phyloP scores from a whole-genome alignment of 2,113 vertebrate species.

The Cettia cetti region DNA sequence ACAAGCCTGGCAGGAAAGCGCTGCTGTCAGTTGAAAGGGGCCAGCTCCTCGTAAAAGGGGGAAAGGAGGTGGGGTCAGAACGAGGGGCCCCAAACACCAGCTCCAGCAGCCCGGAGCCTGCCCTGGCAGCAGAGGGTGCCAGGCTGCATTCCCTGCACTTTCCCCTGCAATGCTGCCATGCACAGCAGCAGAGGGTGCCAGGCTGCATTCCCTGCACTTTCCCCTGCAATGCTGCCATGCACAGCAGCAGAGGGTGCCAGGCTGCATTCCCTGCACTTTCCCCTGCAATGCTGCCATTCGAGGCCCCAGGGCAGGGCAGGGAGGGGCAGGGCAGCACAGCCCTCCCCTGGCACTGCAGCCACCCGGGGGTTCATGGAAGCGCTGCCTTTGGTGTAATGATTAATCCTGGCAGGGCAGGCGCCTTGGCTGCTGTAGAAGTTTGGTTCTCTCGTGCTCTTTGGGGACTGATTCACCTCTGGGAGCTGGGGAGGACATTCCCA shows the following conservation, averaged over 20 bases:
- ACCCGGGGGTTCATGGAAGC: neutral
- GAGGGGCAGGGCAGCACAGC: neutral
- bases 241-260: neutral
- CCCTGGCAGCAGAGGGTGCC: too few relatives aligned
- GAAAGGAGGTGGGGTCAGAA: constrained; percentile 6
- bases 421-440: neutral
- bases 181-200: too few relatives aligned
- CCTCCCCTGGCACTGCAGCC: neutral
- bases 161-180: too few relatives aligned
- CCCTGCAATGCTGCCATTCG: neutral
- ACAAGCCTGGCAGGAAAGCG: constrained; percentile 65
- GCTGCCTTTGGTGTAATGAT: neutral
- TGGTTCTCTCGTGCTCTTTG: neutral
- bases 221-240: too few relatives aligned
- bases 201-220: too few relatives aligned
- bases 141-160: too few relatives aligned
- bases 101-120: too few relatives aligned
- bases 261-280: neutral
- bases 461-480: neutral
- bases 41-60: constrained; percentile 28
- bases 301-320: neutral
- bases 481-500: neutral
- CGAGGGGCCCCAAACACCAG: neutral
- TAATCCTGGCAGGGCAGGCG: neutral
- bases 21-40: constrained; percentile 37